Percentiles rank a stretch among this genome's conserved stretches.
Evolutionary conservation across 2,888 invertebrate genomes (phyloP).

Genomic region (Tetanocera ferruginea): DNA sequence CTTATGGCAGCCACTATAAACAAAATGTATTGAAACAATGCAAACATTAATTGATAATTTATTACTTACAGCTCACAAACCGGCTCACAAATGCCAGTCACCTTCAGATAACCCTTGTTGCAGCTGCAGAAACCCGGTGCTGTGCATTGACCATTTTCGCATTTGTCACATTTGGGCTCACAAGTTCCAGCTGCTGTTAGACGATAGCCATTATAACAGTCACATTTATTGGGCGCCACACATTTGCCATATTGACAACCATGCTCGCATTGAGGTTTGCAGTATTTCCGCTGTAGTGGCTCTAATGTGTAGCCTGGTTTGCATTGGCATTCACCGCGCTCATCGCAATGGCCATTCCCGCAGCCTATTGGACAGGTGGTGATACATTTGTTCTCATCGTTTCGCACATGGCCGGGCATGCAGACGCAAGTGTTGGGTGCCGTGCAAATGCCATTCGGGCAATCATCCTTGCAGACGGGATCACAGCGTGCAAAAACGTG

Average conservation of each 20-base stretch:
- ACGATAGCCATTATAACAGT: slow-evolving; percentile 58
- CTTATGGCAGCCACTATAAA: slow-evolving; percentile 61
- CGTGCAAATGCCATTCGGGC: slow-evolving; percentile 72
- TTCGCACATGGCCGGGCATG: slow-evolving; percentile 67
- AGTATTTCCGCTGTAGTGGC: slow-evolving; percentile 59
- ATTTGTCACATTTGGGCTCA: slow-evolving; percentile 67
- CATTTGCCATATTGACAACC: slow-evolving; percentile 62
- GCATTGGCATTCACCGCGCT: slow-evolving; percentile 62
- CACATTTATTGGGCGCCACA: slow-evolving; percentile 62
- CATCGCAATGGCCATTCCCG: slow-evolving; percentile 71
- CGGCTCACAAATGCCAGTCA: slow-evolving; percentile 67
- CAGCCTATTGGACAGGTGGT: slow-evolving; percentile 80
- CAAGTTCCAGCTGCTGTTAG: slow-evolving; percentile 59
- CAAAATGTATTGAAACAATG: neutral
- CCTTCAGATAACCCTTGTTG: slow-evolving; percentile 71
- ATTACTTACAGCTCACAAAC: slow-evolving; percentile 62
- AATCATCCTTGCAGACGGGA: slow-evolving; percentile 70
- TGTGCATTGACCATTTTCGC: slow-evolving; percentile 73
- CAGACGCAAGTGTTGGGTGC: slow-evolving; percentile 72
- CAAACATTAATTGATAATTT: too few relatives aligned
- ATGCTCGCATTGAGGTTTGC: slow-evolving; percentile 61
- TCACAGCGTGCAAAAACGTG: slow-evolving; percentile 71
- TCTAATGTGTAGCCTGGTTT: slow-evolving; percentile 66
- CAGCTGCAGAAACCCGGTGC: slow-evolving; percentile 76
- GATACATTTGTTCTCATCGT: slow-evolving; percentile 71